Conservation (phyloP, 2,797 vertebrate species). For the Rousettus madagascariensis region DNA sequence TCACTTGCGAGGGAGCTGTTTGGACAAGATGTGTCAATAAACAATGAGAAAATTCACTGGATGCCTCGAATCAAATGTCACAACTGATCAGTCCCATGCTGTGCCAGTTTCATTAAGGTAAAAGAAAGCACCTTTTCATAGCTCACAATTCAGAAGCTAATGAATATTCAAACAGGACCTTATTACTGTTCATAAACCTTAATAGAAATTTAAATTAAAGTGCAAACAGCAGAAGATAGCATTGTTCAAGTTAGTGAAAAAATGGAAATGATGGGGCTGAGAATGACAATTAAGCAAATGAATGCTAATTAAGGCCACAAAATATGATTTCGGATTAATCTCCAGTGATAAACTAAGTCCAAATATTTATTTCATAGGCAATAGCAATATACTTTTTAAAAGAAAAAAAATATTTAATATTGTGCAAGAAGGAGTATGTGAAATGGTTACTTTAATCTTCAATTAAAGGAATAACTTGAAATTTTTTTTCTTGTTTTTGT, state of each 20-base stretch:
- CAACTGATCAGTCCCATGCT: conserved; percentile 82
- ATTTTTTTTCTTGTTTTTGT: conserved; percentile 53
- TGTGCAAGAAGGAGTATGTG: conserved; percentile 50
- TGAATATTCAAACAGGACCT: conserved; percentile 91
- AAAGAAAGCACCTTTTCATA: conserved; percentile 85
- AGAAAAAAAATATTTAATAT: conserved; percentile 57
- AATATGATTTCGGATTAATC: conserved; percentile 85
- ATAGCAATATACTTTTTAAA: conserved; percentile 61
- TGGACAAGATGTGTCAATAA: conserved; percentile 88
- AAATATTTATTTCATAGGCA: conserved; percentile 84
- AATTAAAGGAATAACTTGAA: neutral
- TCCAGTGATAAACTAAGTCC: conserved; percentile 83
- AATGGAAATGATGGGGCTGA: conserved; percentile 86
- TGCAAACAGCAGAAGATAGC: conserved; percentile 89
- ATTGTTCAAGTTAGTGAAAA: conserved; percentile 85
- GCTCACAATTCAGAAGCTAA: conserved; percentile 83
- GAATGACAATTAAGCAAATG: conserved; percentile 90
- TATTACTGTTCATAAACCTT: conserved; percentile 90
- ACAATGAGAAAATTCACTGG: conserved; percentile 83
- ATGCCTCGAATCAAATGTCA: conserved; percentile 84
- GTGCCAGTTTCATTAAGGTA: conserved; percentile 84
- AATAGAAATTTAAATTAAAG: conserved; percentile 92
- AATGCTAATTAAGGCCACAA: conserved; percentile 87
- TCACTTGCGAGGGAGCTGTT: conserved; percentile 98
- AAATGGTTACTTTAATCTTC: conserved; percentile 54